Evolutionary conservation across 2,797 vertebrate species (phyloP), one percentile per base, ranked within the genome.

Genomic region (Notamacropus eugenii): DNA sequence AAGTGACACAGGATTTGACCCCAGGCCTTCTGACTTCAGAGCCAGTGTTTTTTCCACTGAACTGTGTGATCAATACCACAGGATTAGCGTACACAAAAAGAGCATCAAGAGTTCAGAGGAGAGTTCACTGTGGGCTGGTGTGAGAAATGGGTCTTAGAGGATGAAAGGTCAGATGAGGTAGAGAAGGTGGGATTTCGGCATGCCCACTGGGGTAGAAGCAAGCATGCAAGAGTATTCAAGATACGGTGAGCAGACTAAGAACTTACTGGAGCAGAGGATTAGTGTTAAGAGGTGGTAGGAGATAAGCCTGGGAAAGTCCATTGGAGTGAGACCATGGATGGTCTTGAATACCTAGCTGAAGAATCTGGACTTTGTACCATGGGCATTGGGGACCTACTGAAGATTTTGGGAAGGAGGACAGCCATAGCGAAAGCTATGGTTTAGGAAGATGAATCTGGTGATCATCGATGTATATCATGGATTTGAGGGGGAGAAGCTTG

Each of bases 371-470:
- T 74, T 74, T 19, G 16, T 67, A 34, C 67, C n/a, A 40, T 22
- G 28, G 67, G 28, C 24, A 5, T 40, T 92, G 6, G 8, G 74
- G 93, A 93, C 28, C 90, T 31, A 91, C 92, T 50, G 28, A 90
- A 91, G 13, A 4, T 46, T 50, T 57, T 22, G 55, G 46, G 74
- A 0, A 95, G 14, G n/a, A 87, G 54, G 55, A 93, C 34, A 52
- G 27, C 67, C n/a, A 31, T 31, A 92, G 57, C 90, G 34, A 74
- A 93, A 90, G 46, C 10, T 67, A 90, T 92, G 12, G 50, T 94
- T 94, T 93, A 95, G 74, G 95, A 95, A 93, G 90, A 92, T 29
- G 57, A 24, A 92, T 5, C 24, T 94, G 6, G 5, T 57, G 24
- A 16, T 94, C 92, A 90, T 95, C 50, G 19, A 27, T 74, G 1